These are phyloP conservation scores for Alligator sinensis DNA, from an alignment of 2,113 vertebrate species.

Conservation along the genomic window DNA sequence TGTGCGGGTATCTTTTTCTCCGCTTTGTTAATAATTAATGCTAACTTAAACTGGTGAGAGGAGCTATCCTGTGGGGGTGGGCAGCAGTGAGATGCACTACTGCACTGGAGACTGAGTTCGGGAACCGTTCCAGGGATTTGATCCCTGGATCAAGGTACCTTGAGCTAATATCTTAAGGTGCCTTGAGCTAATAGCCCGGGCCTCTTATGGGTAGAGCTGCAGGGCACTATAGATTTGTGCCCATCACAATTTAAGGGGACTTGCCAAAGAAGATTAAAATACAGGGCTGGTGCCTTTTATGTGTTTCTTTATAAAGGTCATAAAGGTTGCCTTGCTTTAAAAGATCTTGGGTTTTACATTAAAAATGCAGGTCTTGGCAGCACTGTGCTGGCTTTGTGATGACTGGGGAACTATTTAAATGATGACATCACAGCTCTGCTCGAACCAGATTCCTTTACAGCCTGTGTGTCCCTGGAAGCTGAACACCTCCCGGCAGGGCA, in stretches of 20 bases:
- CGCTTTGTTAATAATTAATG: conserved; percentile 68
- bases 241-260: fast-evolving
- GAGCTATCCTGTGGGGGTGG: neutral
- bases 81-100: neutral
- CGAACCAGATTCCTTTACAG: neutral
- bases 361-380: neutral
- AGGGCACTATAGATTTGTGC: neutral
- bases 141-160: neutral
- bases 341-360: neutral
- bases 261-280: neutral
- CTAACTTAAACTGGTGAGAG: conserved; percentile 5
- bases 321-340: neutral
- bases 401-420: neutral
- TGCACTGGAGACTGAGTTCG: neutral
- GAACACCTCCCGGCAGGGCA: neutral
- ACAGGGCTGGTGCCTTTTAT: neutral
- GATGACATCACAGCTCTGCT: neutral
- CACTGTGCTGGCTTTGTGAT: neutral
- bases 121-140: neutral
- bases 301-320: neutral
- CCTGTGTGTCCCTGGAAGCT: neutral
- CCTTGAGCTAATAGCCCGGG: neutral
- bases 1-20: conserved; percentile 19
- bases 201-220: neutral
- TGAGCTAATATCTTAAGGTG: neutral